Evolutionary conservation across 2,797 vertebrate species (phyloP).

Genomic region (Myotis findleyi): DNA sequence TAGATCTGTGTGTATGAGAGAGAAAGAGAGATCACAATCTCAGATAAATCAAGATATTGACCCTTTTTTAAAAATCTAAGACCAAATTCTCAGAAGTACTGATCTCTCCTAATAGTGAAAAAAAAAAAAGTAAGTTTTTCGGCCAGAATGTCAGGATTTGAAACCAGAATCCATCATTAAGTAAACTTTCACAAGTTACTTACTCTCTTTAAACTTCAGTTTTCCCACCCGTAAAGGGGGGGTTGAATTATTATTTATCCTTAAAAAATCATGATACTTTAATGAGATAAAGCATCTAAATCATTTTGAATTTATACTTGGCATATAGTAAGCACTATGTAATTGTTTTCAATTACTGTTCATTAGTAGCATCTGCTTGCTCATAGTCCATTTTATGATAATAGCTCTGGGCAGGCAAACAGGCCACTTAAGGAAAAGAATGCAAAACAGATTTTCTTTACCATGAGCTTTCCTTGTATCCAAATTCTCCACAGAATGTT

Average conservation of each 20-base stretch:
- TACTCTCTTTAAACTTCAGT: neutral
- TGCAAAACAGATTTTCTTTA: neutral
- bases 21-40: neutral
- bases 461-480: neutral
- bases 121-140: neutral
- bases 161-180: neutral
- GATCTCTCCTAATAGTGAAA: neutral
- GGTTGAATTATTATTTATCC: neutral
- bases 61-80: neutral
- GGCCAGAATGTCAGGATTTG: neutral
- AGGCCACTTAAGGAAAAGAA: neutral
- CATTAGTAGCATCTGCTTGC: neutral
- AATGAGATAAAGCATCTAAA: neutral
- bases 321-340: neutral
- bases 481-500: neutral
- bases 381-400: neutral
- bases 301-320: neutral
- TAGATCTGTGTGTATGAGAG: neutral
- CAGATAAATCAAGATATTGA: neutral
- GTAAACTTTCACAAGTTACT: neutral
- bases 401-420: neutral
- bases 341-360: neutral
- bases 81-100: neutral
- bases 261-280: neutral
- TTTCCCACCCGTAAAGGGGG: neutral